phyloP scores from a whole-genome alignment of 2,797 vertebrate genomes.

The Triplophysa yarkandensis region DNA sequence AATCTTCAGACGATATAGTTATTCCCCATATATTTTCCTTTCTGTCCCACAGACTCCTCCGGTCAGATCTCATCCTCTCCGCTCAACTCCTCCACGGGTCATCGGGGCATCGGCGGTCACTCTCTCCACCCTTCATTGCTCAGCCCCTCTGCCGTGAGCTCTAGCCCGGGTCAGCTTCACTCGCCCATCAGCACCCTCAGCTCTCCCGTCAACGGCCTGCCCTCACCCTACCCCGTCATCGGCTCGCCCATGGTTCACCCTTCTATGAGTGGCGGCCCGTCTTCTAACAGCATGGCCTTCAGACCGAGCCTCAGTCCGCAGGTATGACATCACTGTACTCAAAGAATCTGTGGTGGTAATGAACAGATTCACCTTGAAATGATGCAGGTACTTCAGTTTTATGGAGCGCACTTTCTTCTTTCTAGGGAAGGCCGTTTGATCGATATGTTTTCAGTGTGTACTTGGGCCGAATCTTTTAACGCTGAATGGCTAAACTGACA shows the following conservation, averaged over 20 bases:
- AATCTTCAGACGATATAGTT: neutral
- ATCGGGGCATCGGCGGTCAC: slow-evolving; percentile 71
- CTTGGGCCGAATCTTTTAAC: neutral
- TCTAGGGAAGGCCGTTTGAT: neutral
- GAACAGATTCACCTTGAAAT: neutral
- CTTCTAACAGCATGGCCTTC: slow-evolving; percentile 74
- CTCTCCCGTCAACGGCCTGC: slow-evolving; percentile 79
- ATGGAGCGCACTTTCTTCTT: neutral
- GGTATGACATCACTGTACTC: slow-evolving; percentile 67
- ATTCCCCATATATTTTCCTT: neutral
- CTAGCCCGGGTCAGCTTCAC: slow-evolving; percentile 77
- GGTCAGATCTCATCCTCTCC: slow-evolving; percentile 77
- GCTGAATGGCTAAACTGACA: slow-evolving; percentile 6
- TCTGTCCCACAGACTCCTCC: slow-evolving; percentile 74
- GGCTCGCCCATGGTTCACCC: slow-evolving; percentile 81
- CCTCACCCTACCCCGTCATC: slow-evolving; percentile 83
- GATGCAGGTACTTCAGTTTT: neutral
- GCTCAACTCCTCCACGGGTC: slow-evolving; percentile 73
- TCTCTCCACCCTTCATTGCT: slow-evolving; percentile 76
- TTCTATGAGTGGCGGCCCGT: slow-evolving; percentile 79
- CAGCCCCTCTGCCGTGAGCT: slow-evolving; percentile 70
- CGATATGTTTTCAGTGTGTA: neutral
- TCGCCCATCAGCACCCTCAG: slow-evolving; percentile 79
- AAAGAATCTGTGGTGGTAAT: neutral
- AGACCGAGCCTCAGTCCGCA: slow-evolving; percentile 79